Evolutionary conservation across 2,797 vertebrate genomes (phyloP).

Genomic region (Mus caroli): DNA sequence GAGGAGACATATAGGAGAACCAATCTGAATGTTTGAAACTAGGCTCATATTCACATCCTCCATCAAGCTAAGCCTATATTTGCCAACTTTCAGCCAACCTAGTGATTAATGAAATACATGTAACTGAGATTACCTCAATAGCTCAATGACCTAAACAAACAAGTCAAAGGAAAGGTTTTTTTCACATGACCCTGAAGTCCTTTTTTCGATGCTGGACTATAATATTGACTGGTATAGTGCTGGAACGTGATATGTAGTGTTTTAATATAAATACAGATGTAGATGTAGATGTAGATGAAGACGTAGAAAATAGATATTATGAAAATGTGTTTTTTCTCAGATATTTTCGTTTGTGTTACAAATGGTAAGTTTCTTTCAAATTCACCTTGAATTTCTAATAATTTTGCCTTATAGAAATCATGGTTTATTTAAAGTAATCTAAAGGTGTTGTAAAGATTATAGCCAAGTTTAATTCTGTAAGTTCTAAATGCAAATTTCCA

Average conservation of each 20-base stretch:
- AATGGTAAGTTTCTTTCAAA: background rate
- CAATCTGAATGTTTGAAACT: background rate
- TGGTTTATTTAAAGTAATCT: background rate
- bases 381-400: background rate
- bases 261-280: background rate
- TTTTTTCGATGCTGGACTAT: background rate
- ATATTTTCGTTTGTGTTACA: background rate
- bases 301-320: no score
- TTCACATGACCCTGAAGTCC: background rate
- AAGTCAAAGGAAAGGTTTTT: background rate
- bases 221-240: background rate
- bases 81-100: background rate
- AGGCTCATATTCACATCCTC: background rate
- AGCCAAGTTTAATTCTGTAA: background rate
- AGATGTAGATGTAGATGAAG: no score
- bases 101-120: background rate
- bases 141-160: background rate
- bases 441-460: background rate
- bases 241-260: background rate
- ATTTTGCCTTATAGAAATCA: background rate
- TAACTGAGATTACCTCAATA: background rate
- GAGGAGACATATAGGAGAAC: background rate
- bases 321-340: background rate
- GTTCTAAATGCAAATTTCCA: background rate
- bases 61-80: background rate